phyloP scores from a whole-genome alignment of 2,888 invertebrate species.

The Exocentrus adspersus region DNA sequence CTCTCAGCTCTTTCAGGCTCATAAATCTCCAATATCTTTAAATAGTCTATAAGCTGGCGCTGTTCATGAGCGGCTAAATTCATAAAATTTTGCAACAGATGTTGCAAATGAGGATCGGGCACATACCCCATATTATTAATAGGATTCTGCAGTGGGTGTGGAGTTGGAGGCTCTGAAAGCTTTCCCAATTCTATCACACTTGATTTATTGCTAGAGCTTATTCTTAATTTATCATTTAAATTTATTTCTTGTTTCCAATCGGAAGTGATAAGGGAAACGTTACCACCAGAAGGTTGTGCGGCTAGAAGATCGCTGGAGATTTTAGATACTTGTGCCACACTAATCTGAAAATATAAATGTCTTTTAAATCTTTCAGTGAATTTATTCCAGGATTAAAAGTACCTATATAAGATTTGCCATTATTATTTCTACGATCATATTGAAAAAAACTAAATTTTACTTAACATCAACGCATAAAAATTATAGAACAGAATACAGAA shows the following conservation, averaged over 20 bases:
- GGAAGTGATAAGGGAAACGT: neutral
- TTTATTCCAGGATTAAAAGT: too few relatives aligned
- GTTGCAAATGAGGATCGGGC: constrained; percentile 83
- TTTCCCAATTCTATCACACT: constrained; percentile 36
- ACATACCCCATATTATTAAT: constrained; percentile 72
- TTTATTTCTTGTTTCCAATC: neutral
- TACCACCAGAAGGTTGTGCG: constrained; percentile 54
- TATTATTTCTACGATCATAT: too few relatives aligned
- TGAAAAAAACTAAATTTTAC: too few relatives aligned
- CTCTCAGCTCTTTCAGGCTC: constrained; percentile 83
- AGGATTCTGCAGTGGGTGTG: constrained; percentile 40
- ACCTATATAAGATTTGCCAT: too few relatives aligned
- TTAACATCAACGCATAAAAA: too few relatives aligned
- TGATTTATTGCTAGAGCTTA: constrained; percentile 22
- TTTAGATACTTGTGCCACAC: constrained; percentile 73
- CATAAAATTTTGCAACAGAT: constrained; percentile 82
- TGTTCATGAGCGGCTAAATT: constrained; percentile 84
- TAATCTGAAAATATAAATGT: constrained; percentile 67
- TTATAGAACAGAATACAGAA: too few relatives aligned
- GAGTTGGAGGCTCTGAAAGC: constrained; percentile 45
- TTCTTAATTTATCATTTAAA: constrained; percentile 29
- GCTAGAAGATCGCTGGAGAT: constrained; percentile 65
- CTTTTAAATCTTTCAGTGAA: too few relatives aligned
- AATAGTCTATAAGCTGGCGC: constrained; percentile 81
- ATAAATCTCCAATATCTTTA: constrained; percentile 81